Evolutionary conservation across 2,888 invertebrate genomes (phyloP).

Genomic region (Digitonthophagus gazella): DNA sequence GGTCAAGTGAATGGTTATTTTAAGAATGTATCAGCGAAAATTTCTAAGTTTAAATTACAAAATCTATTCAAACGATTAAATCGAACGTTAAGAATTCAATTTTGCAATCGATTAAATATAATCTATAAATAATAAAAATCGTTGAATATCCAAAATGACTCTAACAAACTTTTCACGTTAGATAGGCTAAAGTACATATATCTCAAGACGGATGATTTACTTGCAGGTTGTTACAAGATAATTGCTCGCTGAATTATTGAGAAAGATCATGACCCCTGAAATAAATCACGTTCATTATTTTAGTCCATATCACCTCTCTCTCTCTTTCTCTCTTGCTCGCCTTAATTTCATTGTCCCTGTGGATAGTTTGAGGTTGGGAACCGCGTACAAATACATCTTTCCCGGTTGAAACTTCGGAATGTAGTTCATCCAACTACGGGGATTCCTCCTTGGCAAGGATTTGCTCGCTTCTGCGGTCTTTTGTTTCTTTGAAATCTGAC

Average conservation of each 20-base stretch:
- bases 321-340: neutral
- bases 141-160: neutral
- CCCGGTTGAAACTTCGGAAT: neutral
- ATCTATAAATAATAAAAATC: neutral
- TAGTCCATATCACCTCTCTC: neutral
- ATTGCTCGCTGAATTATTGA: conserved; percentile 9
- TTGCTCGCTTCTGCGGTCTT: neutral
- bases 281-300: neutral
- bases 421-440: neutral
- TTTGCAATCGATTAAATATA: neutral
- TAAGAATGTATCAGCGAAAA: neutral
- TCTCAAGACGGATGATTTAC: conserved; percentile 18
- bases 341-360: neutral
- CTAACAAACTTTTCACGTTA: neutral
- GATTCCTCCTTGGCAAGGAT: neutral
- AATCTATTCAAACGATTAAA: too few relatives aligned
- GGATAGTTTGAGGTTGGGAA: neutral
- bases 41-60: neutral
- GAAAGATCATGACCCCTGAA: neutral
- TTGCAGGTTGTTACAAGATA: conserved; percentile 14
- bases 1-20: too few relatives aligned
- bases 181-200: conserved; percentile 10
- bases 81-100: too few relatives aligned
- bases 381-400: neutral
- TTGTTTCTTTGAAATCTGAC: neutral